phyloP scores from a whole-genome alignment of 2,797 vertebrate species.

The Trematomus bernacchii region DNA sequence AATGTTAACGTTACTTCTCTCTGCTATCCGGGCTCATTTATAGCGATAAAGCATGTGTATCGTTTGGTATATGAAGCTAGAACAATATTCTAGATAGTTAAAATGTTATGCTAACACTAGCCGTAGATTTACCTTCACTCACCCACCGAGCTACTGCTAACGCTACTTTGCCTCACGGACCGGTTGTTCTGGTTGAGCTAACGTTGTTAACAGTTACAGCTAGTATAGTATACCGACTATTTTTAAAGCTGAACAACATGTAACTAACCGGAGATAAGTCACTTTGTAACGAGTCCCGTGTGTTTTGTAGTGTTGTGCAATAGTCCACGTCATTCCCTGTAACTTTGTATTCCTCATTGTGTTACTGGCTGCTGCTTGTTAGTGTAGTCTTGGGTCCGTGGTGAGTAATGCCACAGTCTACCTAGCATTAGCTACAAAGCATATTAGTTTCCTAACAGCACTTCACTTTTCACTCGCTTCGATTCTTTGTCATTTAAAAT shows the following conservation, averaged over 20 bases:
- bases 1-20: slow-evolving; percentile 51
- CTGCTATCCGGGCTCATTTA: not conserved
- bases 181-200: slow-evolving; percentile 32
- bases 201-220: slow-evolving; percentile 9
- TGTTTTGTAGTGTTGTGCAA: slow-evolving; percentile 66
- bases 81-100: slow-evolving; percentile 23
- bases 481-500: slow-evolving; percentile 5
- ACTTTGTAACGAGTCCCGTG: slow-evolving; percentile 34
- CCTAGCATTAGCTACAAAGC: slow-evolving; percentile 33
- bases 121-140: slow-evolving; percentile 57
- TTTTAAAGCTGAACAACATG: slow-evolving; percentile 22
- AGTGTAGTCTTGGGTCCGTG: slow-evolving; percentile 19
- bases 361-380: slow-evolving; percentile 24
- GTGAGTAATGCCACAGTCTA: slow-evolving; percentile 27
- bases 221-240: slow-evolving; percentile 32
- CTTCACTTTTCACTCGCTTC: slow-evolving; percentile 28
- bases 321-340: slow-evolving; percentile 59
- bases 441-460: slow-evolving; percentile 41
- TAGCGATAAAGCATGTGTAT: not conserved
- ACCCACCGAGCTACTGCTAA: slow-evolving; percentile 66
- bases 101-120: slow-evolving; percentile 72
- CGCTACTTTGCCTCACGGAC: slow-evolving; percentile 54
- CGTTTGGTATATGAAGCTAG: not conserved
- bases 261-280: slow-evolving; percentile 24
- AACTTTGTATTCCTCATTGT: slow-evolving; percentile 72